Percentiles rank a stretch among this genome's conserved stretches.
These are phyloP conservation scores for Acronicta leporina DNA, from an alignment of 2,888 invertebrate species.

Conservation along the genomic window DNA sequence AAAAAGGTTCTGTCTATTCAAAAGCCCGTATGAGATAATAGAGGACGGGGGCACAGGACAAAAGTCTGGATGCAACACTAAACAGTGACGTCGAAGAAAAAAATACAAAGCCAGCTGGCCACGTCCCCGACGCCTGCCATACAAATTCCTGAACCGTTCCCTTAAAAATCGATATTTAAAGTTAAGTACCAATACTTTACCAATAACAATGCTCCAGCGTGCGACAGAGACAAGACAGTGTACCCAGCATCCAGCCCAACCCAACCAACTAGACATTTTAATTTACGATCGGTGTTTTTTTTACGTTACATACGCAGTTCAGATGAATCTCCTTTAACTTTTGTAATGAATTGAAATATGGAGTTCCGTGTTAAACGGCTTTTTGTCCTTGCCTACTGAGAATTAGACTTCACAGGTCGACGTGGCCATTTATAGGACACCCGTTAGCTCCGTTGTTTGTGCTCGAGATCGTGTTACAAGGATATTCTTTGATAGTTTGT, in stretches of 20 bases:
- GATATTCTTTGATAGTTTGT: constrained; percentile 78
- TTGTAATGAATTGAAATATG: constrained; percentile 87
- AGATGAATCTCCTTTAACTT: constrained; percentile 85
- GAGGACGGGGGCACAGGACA: constrained; percentile 81
- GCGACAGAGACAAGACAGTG: constrained; percentile 72
- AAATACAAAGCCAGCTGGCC: constrained; percentile 81
- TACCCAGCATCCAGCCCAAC: constrained; percentile 64
- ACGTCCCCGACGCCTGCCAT: constrained; percentile 66
- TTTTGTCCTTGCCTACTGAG: constrained; percentile 83
- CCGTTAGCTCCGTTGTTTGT: constrained; percentile 78
- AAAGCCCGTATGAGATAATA: constrained; percentile 82
- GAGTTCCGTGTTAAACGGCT: constrained; percentile 75
- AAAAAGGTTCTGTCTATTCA: constrained; percentile 83
- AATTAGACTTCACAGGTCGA: constrained; percentile 88
- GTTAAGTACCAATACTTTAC: constrained; percentile 84
- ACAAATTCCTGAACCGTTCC: constrained; percentile 80
- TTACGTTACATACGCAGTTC: constrained; percentile 78
- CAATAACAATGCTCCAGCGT: constrained; percentile 75
- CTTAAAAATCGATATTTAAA: constrained; percentile 85
- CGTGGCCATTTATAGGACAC: constrained; percentile 70
- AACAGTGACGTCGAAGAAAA: constrained; percentile 73
- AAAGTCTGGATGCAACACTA: constrained; percentile 83
- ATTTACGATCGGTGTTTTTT: constrained; percentile 86
- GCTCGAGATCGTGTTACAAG: constrained; percentile 76
- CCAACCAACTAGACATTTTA: constrained; percentile 83